Percentiles rank a stretch among this genome's conserved stretches.
phyloP scores from a whole-genome alignment of 2,113 vertebrate genomes.

The Polypterus bichir region DNA sequence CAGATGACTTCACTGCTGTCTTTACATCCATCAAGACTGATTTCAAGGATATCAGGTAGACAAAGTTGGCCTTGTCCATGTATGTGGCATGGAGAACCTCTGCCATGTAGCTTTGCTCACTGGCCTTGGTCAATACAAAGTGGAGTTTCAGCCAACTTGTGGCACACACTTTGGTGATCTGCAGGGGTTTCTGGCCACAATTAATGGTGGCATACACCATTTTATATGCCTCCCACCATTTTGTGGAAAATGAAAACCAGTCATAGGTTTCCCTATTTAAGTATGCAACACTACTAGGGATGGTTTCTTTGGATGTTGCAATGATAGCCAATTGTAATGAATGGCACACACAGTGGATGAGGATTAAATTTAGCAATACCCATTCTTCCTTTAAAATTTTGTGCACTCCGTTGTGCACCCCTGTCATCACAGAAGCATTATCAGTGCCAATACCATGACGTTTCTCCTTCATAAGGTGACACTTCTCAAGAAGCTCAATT shows the following conservation, averaged over 20 bases:
- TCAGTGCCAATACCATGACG: conserved; percentile 7
- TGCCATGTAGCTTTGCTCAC: conserved; percentile 3
- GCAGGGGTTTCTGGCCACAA: conserved; percentile 8
- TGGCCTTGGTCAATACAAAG: conserved; percentile 9
- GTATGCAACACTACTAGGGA: not conserved
- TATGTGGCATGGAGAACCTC: conserved; percentile 6
- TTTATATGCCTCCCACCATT: conserved; percentile 2
- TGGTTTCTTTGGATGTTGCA: conserved; percentile 5
- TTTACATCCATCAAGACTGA: not conserved
- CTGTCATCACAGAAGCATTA: conserved; percentile 6
- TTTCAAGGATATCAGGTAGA: conserved; percentile 11
- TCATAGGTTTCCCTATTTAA: conserved; percentile 4
- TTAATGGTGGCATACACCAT: conserved; percentile 7
- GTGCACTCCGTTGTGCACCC: conserved; percentile 1
- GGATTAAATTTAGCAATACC: conserved; percentile 3
- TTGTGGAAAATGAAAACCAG: conserved; percentile 1
- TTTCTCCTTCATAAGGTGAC: not conserved
- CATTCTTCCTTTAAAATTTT: conserved; percentile 9
- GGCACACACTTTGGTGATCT: conserved; percentile 7
- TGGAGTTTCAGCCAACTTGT: conserved; percentile 4
- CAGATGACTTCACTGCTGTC: conserved; percentile 5
- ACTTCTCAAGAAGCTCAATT: conserved; percentile 5
- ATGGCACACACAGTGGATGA: conserved; percentile 7
- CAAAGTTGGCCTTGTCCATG: conserved; percentile 8
- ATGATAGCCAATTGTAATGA: conserved; percentile 8